These are phyloP conservation scores for Drosophila mayaguana DNA, from an alignment of 2,888 invertebrate species.

Conservation along the genomic window DNA sequence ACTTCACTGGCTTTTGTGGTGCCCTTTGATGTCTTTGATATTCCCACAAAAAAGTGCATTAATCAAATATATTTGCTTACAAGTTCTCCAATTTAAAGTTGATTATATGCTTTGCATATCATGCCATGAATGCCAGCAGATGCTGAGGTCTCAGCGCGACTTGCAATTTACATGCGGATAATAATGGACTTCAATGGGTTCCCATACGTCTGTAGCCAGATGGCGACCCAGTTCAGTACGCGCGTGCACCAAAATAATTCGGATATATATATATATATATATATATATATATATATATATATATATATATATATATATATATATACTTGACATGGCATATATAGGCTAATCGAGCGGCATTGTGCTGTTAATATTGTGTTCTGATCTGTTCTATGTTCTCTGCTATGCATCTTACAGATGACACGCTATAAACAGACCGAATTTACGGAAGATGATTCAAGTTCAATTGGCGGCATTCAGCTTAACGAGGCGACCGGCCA, in stretches of 20 bases:
- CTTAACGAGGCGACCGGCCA: conserved; percentile 92
- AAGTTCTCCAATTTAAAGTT: background rate
- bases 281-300: conserved; percentile 4
- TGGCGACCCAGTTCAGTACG: conserved; percentile 25
- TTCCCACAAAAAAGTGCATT: background rate
- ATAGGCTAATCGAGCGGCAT: conserved; percentile 20
- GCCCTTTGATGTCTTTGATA: background rate
- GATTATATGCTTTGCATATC: background rate
- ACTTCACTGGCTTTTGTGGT: background rate
- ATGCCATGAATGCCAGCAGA: background rate
- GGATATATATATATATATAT: conserved; percentile 12
- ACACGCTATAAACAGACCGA: conserved; percentile 95
- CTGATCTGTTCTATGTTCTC: background rate
- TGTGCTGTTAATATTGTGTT: conserved; percentile 10
- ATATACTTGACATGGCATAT: no score
- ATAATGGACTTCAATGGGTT: conserved; percentile 18
- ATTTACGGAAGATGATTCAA: conserved; percentile 93
- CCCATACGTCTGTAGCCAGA: conserved; percentile 9
- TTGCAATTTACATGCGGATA: conserved; percentile 19
- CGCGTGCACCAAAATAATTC: conserved; percentile 15
- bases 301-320: background rate
- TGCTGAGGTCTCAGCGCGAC: background rate
- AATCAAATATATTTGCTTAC: conserved; percentile 2
- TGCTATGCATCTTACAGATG: conserved; percentile 87
- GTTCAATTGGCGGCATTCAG: conserved; percentile 93